Conservation (phyloP, 1,140 invertebrate genomes). For the Megalonaias nervosa region DNA sequence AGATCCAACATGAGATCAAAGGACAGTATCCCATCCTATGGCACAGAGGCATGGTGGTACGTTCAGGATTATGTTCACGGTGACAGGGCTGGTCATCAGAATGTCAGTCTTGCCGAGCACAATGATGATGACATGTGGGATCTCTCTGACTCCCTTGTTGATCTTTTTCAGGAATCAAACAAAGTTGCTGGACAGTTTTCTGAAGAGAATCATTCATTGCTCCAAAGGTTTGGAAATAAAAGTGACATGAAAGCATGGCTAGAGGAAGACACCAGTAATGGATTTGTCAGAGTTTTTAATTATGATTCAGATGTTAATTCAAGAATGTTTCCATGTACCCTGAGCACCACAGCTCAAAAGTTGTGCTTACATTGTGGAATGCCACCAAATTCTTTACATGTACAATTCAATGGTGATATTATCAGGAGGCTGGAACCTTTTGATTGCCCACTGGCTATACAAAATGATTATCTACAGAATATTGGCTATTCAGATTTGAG, state of each 20-base stretch:
- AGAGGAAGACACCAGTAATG: conserved; percentile 64
- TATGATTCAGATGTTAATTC: conserved; percentile 57
- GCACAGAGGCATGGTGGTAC: conserved; percentile 67
- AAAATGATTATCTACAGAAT: conserved; percentile 67
- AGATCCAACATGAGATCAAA: conserved; percentile 9
- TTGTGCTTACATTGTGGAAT: conserved; percentile 64
- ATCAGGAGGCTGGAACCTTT: conserved; percentile 68
- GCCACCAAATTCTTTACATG: conserved; percentile 66
- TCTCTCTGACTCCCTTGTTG: conserved; percentile 67
- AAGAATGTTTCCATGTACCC: conserved; percentile 63
- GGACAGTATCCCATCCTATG: conserved; percentile 39
- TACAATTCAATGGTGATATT: conserved; percentile 70
- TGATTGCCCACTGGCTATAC: conserved; percentile 66
- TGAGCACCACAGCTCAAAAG: conserved; percentile 66
- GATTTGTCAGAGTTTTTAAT: conserved; percentile 66
- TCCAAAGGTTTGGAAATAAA: conserved; percentile 13
- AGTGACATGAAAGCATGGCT: conserved; percentile 65
- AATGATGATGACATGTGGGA: conserved; percentile 66
- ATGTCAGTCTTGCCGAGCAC: conserved; percentile 42
- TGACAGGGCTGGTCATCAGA: conserved; percentile 55
- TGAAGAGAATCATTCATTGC: conserved; percentile 10
- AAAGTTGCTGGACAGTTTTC: conserved; percentile 34
- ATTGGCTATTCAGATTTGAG: conserved; percentile 66
- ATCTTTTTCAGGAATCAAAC: conserved; percentile 61
- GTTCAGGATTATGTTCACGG: conserved; percentile 57